Base-by-base conservation (phyloP, 1,140 invertebrate genomes). In the Venustaconcha ellipsiformis region DNA sequence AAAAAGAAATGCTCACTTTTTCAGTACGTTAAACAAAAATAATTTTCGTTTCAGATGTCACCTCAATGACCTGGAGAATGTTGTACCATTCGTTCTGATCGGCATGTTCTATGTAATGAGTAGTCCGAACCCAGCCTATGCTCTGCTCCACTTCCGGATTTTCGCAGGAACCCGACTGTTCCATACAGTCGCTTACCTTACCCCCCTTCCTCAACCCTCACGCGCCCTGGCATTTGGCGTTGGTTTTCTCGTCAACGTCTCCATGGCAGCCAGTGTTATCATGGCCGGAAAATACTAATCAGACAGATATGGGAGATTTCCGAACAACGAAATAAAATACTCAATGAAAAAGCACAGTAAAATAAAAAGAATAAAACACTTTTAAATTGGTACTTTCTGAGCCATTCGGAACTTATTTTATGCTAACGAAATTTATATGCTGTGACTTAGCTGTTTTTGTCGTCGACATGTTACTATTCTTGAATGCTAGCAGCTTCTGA, bases 51-150 rank as follows among this genome's bases (percentile, higher is more conserved):
- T 64, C 76, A 93, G 93, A 79, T 92, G 92, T 23, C 94, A 94
- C 83, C 87, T 91, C 60, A 94, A 94, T 81, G 93, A 94, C 81
- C 77, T 94, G 73, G 94, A 94, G 85, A 94, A 94, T 80, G 90
- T 94, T 74, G 82, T 92, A 6, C 89, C 92, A 8, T 94, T 94
- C 89, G 90, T 93, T 14, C 79, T 91, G 1, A 86, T 92, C 60
- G 92, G 92, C 3, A 89, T 91, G 0, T 75, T 93, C 1, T 94
- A 93, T 86, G 83, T 93, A 0, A 82, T 92, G 60, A 94, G 92
- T 2, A 89, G 90, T 65, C 94, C 94, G 30, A 79, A 83, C 11
- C 62, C 85, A 12, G 88, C 79, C 13, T 59, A 91, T n/a, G 94
- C 93, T 55, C 86, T 89, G 23, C 87, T 89, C n/a, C 83, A 94